Percentiles rank a stretch among this genome's conserved stretches.
These are phyloP conservation scores for Athalia cordata DNA, from an alignment of 2,888 invertebrate genomes.

Conservation along the genomic window DNA sequence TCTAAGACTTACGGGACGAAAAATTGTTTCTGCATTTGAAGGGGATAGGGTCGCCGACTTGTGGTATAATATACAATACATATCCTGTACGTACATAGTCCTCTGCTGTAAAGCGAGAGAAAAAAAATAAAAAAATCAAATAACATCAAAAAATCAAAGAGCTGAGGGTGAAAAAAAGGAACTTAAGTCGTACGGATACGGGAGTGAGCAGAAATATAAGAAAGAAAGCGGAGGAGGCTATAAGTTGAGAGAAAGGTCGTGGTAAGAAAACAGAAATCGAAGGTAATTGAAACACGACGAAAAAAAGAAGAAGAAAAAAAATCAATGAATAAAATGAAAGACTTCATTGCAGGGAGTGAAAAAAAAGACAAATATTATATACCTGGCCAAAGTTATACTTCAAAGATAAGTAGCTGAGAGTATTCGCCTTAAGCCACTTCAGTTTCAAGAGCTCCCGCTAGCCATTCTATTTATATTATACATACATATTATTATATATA, in stretches of 20 bases:
- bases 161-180: conserved; percentile 27
- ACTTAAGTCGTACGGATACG: conserved; percentile 20
- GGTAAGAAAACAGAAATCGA: conserved; percentile 27
- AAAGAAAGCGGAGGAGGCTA: conserved; percentile 10
- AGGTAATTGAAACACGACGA: background rate
- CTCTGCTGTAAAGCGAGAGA: too few species aligned
- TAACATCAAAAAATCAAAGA: conserved; percentile 37
- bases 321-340: background rate
- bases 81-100: too few species aligned
- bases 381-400: conserved; percentile 35
- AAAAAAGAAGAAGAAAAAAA: background rate
- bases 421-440: conserved; percentile 39
- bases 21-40: background rate
- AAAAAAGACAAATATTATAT: conserved; percentile 38
- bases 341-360: conserved; percentile 7
- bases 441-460: conserved; percentile 20
- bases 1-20: too few species aligned
- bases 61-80: too few species aligned
- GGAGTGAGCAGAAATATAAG: conserved; percentile 33
- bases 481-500: too few species aligned
- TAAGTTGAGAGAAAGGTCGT: conserved; percentile 19
- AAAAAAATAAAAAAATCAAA: too few species aligned
- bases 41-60: too few species aligned
- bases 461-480: background rate
- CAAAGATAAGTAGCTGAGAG: conserved; percentile 35